Conservation (phyloP, 2,113 vertebrate species). For the Syrmaticus mikado region DNA sequence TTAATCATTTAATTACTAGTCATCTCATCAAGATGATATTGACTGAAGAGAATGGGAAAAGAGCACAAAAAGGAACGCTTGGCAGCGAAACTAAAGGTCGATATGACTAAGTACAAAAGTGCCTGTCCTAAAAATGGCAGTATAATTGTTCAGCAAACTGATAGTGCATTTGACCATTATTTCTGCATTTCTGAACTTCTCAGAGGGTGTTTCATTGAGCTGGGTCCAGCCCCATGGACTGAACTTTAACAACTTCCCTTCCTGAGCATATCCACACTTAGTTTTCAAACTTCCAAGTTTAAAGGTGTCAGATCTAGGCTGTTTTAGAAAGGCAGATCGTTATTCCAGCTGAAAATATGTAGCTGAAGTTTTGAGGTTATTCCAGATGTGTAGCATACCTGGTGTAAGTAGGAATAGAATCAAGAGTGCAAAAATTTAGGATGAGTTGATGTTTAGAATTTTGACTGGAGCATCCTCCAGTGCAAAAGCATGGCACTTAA, state of each 20-base stretch:
- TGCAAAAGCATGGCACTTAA: background rate
- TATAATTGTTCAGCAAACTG: accelerated
- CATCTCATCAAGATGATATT: background rate
- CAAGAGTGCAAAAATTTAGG: background rate
- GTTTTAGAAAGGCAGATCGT: background rate
- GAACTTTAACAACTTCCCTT: background rate
- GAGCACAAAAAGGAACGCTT: background rate
- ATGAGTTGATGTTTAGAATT: background rate
- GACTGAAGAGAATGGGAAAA: background rate
- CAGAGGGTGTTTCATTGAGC: background rate
- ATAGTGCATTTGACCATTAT: background rate
- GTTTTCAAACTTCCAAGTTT: background rate
- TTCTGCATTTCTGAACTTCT: background rate
- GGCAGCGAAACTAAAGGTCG: background rate
- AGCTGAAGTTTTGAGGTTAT: background rate
- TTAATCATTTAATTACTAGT: background rate
- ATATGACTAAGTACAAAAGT: background rate
- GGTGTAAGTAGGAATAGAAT: background rate
- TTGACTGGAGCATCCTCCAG: background rate
- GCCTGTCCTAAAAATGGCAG: background rate
- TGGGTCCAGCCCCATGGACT: background rate
- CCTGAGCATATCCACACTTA: accelerated
- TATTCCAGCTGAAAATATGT: background rate
- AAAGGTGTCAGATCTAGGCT: background rate
- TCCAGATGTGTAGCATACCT: background rate